Conservation (phyloP, 2,113 vertebrate species). For the Chinchilla lanigera region DNA sequence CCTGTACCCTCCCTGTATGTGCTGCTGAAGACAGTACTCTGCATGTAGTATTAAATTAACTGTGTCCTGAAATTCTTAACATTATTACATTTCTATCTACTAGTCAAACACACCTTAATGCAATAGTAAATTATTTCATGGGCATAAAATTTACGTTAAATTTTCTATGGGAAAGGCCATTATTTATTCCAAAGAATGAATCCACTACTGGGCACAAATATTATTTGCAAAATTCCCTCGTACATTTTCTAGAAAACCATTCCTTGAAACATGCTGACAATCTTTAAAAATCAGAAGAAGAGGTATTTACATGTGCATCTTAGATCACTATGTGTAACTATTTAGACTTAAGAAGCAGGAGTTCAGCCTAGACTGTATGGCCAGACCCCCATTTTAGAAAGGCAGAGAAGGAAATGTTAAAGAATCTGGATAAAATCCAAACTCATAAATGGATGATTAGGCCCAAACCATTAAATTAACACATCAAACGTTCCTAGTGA, state of each 20-base stretch:
- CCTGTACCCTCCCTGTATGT: not conserved
- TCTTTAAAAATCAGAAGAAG: slow-evolving; percentile 18
- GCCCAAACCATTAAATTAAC: slow-evolving; percentile 32
- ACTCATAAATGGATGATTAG: not conserved
- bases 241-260: slow-evolving; percentile 32
- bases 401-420: not conserved
- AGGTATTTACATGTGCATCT: not conserved
- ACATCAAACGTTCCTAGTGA: slow-evolving; percentile 26
- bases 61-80: slow-evolving; percentile 40
- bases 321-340: slow-evolving; percentile 1
- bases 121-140: not conserved
- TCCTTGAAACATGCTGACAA: slow-evolving; percentile 33
- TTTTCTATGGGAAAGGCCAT: slow-evolving; percentile 31
- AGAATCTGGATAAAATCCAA: slow-evolving; percentile 28
- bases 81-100: slow-evolving; percentile 22
- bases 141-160: not conserved
- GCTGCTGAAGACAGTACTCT: not conserved
- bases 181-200: slow-evolving; percentile 46
- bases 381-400: not conserved
- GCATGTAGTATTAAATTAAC: slow-evolving; percentile 41
- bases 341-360: slow-evolving; percentile 15
- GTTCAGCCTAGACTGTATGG: not conserved
- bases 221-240: slow-evolving; percentile 42
- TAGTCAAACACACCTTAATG: slow-evolving; percentile 33
- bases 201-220: not conserved